Conservation (phyloP, 2,888 invertebrate species). For the Melolontha melolontha region DNA sequence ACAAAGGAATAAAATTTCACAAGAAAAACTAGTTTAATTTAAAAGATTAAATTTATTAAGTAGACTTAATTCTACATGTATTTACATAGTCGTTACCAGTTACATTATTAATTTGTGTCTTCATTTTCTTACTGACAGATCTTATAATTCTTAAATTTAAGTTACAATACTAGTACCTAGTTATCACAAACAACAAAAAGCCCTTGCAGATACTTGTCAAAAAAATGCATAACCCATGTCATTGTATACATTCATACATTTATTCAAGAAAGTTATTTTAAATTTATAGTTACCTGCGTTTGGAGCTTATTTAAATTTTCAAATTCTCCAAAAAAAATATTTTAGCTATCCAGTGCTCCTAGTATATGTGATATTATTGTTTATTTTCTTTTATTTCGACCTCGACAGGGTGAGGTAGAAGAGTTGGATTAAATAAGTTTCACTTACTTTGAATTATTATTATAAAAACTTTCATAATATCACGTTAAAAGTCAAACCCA, state of each 20-base stretch:
- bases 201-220: slow-evolving; percentile 41
- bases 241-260: slow-evolving; percentile 32
- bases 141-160: slow-evolving; percentile 40
- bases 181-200: slow-evolving; percentile 47
- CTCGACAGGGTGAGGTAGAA: neutral
- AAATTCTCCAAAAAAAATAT: slow-evolving; percentile 20
- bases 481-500: slow-evolving; percentile 11
- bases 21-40: slow-evolving; percentile 33
- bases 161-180: slow-evolving; percentile 43
- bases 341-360: slow-evolving; percentile 14
- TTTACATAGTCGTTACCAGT: slow-evolving; percentile 43
- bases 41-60: slow-evolving; percentile 46
- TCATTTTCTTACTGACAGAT: slow-evolving; percentile 37
- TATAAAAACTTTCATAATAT: neutral
- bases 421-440: slow-evolving; percentile 2
- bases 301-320: slow-evolving; percentile 36
- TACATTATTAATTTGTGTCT: slow-evolving; percentile 26
- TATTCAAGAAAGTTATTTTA: slow-evolving; percentile 3
- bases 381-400: neutral
- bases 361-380: slow-evolving; percentile 4
- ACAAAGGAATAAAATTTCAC: too few species aligned
- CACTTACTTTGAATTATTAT: neutral
- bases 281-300: slow-evolving; percentile 34
- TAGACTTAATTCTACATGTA: slow-evolving; percentile 43
- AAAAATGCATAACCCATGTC: slow-evolving; percentile 41